Base-by-base conservation (phyloP, 2,888 invertebrate species). In the Himalopsyche kuldschensis region DNA sequence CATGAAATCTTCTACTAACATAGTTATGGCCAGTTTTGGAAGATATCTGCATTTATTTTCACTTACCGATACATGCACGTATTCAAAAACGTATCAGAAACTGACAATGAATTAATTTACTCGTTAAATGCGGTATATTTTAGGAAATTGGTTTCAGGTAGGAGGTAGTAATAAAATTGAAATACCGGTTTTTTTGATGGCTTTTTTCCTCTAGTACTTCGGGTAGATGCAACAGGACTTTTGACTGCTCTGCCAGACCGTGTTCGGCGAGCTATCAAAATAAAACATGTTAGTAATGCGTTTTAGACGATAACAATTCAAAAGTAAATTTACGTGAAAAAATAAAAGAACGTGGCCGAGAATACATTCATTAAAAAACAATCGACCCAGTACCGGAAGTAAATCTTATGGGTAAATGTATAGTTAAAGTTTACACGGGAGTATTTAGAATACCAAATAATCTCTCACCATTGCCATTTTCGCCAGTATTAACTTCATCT, bases 191-290 rank as follows among this genome's bases (percentile, higher is more conserved):
- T 84, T 30, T 82, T 78, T 2, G 81, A 31, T 63, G 35, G 55
- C 24, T 84, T 84, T 55, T 78, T 79, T n/a, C 46, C 77, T 77
- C 76, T 82, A 24, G 78, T 63, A 41, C 76, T 20, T 80, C 80
- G 80, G 20, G 75, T 35, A 15, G 79, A 8, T 20, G 47, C 15
- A 47, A 78, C 55, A 5, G 84, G 41, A 32, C 27, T 78, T 48
- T 79, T 82, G 35, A 63, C 69, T 5, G 81, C 48, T 31, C 82
- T 77, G 20, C 84, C 83, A 30, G 83, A 85, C 11, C 86, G 69
- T 17, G 86, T 86, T 75, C 86, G 84, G 6, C 86, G 86, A 35
- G 82, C 80, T 27, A 77, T 83, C 80, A 69, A 47, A 83, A 82
- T 5, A 63, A 30, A 31, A 3, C 11, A 30, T 3, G 15, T 27